Evolutionary conservation across 2,888 invertebrate species (phyloP).

Genomic region (Tryphoninae sp.): DNA sequence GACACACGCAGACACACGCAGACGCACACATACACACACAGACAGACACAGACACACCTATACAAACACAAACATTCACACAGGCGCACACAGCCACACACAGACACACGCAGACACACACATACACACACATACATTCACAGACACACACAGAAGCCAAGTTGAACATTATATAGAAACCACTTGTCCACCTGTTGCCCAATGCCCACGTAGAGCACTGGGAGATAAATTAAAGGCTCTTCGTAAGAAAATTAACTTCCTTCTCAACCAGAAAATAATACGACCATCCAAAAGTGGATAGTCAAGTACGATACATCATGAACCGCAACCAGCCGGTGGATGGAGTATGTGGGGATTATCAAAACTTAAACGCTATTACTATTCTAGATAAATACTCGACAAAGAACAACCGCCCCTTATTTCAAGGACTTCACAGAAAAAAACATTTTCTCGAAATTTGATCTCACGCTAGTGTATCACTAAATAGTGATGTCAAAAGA

Average conservation of each 20-base stretch:
- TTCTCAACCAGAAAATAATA: background rate
- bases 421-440: background rate
- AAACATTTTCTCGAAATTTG: background rate
- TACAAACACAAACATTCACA: too few species aligned
- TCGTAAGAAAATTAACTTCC: background rate
- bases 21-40: too few species aligned
- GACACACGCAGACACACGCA: too few species aligned
- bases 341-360: conserved; percentile 48
- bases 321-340: conserved; percentile 12
- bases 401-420: background rate
- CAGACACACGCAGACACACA: too few species aligned
- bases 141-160: background rate
- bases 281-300: conserved; percentile 15
- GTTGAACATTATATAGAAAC: conserved; percentile 1
- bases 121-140: too few species aligned
- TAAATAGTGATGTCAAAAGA: background rate
- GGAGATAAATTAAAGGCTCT: background rate
- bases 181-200: background rate
- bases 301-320: conserved; percentile 18
- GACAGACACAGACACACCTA: too few species aligned
- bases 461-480: background rate
- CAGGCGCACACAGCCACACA: too few species aligned
- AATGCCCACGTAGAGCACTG: background rate
- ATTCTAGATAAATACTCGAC: conserved; percentile 23
- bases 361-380: conserved; percentile 26